Evolutionary conservation across 2,113 vertebrate species (phyloP), one percentile per base, ranked within the genome.

Genomic region (Diadophis punctatus): DNA sequence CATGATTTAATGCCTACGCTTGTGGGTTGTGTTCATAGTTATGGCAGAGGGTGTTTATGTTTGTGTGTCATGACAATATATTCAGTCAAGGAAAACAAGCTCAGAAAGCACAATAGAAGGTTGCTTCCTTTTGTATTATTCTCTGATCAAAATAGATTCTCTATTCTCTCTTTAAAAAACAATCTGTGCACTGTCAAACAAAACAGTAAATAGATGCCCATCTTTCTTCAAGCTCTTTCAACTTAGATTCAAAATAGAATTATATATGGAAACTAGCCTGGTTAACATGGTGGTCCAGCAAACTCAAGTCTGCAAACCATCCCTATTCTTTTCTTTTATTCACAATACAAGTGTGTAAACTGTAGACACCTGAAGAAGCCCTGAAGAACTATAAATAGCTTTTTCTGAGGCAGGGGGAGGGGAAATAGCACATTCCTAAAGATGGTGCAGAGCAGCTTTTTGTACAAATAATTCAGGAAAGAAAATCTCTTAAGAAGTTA

Each of bases 311-410:
- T 9, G 0, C 0, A 0, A 39, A 90, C 92, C 85, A 89, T 68
- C 39, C 52, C n/a, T 84, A 8, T 55, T 88, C 92, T 89, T 53
- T 94, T 85, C n/a, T 58, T 51, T 52, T 93, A 27, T 87, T 46
- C 52, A 39, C 92, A 93, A 85, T 16, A 90, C 80, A 0, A 86
- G 94, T 60, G 92, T 95, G 86, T 92, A 85, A 95, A 93, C 94
- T 87, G 12, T 46, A 25, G 94, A 43, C 96, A 90, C 90, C 0
- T 87, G 93, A 96, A 94, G 94, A 96, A 96, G 94, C 95, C 96
- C 95, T 94, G 95, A 95, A 96, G 92, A 93, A 91, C 93, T 96
- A 97, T 96, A 96, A 97, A 97, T 96, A 97, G 95, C 93, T 90
- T 23, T 93, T 90, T 9, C 18, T 89, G 74, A 30, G 56, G 84